Percentiles rank a stretch among this genome's conserved stretches.
Evolutionary conservation across 2,113 vertebrate genomes (phyloP).

Genomic region (Andinoacara biseriatus): DNA sequence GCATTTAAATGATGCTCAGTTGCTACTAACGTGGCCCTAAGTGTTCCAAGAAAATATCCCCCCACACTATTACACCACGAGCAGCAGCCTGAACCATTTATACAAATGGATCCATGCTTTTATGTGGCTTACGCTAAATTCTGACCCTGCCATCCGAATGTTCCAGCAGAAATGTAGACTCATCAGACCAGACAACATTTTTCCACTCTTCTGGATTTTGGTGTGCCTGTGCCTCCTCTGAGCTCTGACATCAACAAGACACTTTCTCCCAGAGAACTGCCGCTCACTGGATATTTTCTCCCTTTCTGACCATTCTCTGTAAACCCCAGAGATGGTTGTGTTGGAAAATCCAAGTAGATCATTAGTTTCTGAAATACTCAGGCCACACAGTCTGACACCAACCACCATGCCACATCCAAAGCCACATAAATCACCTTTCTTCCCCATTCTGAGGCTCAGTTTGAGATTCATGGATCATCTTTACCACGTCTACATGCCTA

Average conservation of each 20-base stretch:
- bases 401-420: background rate
- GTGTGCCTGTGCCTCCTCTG: background rate
- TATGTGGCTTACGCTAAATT: background rate
- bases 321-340: background rate
- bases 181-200: background rate
- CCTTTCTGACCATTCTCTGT: background rate
- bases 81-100: background rate
- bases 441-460: background rate
- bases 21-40: background rate
- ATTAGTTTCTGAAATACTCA: background rate
- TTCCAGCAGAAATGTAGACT: background rate
- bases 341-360: background rate
- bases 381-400: background rate
- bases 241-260: background rate
- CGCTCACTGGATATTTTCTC: background rate
- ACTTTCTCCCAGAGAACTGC: background rate
- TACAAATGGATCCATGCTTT: background rate
- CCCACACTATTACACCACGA: background rate
- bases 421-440: background rate
- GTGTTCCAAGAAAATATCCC: constrained; percentile 2
- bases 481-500: background rate
- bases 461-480: background rate
- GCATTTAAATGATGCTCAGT: background rate
- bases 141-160: background rate
- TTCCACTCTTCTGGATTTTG: background rate